Evolutionary conservation across 2,888 invertebrate genomes (phyloP), one percentile per base, ranked within the genome.

Genomic region (Pandemis corylana): DNA sequence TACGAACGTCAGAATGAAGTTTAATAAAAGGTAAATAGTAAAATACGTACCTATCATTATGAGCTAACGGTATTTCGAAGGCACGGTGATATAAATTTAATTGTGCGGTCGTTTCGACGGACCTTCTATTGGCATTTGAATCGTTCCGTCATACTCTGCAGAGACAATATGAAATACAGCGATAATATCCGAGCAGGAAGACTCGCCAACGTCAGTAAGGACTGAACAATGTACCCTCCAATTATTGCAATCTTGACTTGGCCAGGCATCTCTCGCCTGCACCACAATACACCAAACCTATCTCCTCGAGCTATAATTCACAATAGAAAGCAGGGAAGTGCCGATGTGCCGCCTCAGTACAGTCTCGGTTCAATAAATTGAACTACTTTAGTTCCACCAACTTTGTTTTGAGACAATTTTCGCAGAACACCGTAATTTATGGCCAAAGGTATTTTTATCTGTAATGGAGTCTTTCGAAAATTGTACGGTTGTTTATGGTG

Each of bases 291-390:
- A 80, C 77, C 81, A 76, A 80, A 81, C 79, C 82, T 81, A 83
- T 84, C 81, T 82, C 84, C 82, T 77, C 76, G 78, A 80, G 85
- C 85, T 83, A 86, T 88, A 86, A 85, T 82, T 85, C 83, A 86
- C 84, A 62, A 80, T 85, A 87, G 89, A 90, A 89, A 90, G 87
- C 85, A 82, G 83, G 88, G 88, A 88, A 88, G 83, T 85, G 81
- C 66, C 80, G 80, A 81, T 80, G 79, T 74, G 76, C 80, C 83
- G 84, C 66, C 68, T 62, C 68, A 46, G 83, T 81, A 84, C 78
- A 80, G 88, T 86, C 81, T 81, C 85, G 88, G 86, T 87, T 87
- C 89, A 89, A 85, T 85, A 86, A 86, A 84, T 85, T 85, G 84
- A 78, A 82, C 84, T 83, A 85, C 83, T 84, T 84, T 80, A 77